Evolutionary conservation across 2,113 vertebrate genomes (phyloP), one percentile per base, ranked within the genome.

Genomic region (Petromus typicus): DNA sequence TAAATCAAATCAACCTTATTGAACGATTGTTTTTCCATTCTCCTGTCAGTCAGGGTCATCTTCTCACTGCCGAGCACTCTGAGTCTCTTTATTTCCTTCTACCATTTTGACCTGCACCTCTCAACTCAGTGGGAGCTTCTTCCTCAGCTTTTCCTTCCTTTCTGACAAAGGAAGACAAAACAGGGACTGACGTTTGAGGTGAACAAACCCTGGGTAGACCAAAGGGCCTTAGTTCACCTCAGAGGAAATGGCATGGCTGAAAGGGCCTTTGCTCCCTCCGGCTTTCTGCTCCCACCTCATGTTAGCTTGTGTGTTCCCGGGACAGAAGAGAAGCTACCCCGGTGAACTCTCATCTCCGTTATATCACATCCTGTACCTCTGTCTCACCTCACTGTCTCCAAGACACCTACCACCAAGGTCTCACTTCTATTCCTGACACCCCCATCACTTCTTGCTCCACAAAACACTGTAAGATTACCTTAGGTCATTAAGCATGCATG

Each of bases 21-120:
- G 25, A 82, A 56, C 76, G 51, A 75, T 79, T 76, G 30, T 16
- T 48, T 94, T 84, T 66, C 34, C 43, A 80, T 23, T 45, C 27
- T 86, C 4, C 17, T 81, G 23, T 75, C 9, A 34, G 3, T 32
- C 18, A 63, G 37, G 23, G 25, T 86, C 64, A 75, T 18, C 4
- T 66, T 45, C 59, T 81, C 67, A n/a, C 18, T 48, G 48, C 40
- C 43, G 48, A 43, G 12, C 18, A 51, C 7, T 51, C 9, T 23
- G 22, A 93, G 51, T 67, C 34, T 43, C 22, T 80, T 54, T 56
- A 71, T 30, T 22, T 22, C 48, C 86, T 66, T 30, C 0, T 13
- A 69, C 61, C 51, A 32, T 86, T 97, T 92, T 90, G 76, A 94
- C 67, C 63, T 48, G 1, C 4, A 89, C 37, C 30, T 85, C 22